These are phyloP conservation scores for Malurus splendens DNA, from an alignment of 2,797 vertebrate species.

Conservation along the genomic window DNA sequence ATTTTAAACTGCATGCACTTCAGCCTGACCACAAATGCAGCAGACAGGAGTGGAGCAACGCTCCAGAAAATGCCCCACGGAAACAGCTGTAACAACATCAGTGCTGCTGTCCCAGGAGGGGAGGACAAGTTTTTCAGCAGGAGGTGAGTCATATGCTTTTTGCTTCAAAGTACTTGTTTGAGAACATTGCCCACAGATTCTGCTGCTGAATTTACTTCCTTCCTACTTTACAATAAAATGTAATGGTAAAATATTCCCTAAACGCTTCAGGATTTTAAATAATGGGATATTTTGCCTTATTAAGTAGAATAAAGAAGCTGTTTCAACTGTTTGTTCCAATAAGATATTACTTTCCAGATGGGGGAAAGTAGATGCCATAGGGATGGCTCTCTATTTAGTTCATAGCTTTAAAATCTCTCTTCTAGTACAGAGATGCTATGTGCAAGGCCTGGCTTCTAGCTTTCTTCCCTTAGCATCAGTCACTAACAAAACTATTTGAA, in stretches of 20 bases:
- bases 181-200: background rate
- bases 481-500: background rate
- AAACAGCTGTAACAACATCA: conserved; percentile 16
- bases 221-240: background rate
- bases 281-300: background rate
- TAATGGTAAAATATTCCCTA: background rate
- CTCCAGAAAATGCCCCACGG: background rate
- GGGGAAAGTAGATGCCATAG: too few relatives aligned
- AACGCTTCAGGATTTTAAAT: background rate
- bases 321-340: background rate
- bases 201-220: background rate
- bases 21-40: background rate
- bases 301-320: background rate
- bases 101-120: background rate
- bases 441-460: background rate
- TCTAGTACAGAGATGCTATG: background rate
- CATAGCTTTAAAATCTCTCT: background rate
- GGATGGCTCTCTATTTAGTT: background rate
- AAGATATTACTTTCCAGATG: background rate
- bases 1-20: background rate
- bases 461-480: background rate
- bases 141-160: conserved; percentile 1
- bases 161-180: background rate
- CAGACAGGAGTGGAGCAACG: background rate
- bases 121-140: background rate